Conservation (phyloP, 2,888 invertebrate species). For the Eristalis pertinax region DNA sequence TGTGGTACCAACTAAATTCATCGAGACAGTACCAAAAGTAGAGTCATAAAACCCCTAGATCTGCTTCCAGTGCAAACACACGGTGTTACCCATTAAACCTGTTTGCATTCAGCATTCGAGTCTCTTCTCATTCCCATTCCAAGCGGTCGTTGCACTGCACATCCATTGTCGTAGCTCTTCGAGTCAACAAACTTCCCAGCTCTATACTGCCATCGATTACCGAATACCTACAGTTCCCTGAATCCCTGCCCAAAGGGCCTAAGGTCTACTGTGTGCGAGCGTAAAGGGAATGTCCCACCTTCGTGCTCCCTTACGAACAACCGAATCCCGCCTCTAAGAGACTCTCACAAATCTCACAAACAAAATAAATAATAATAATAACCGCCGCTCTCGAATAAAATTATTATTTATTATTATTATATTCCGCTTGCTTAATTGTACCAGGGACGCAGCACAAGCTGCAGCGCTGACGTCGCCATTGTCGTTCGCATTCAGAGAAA, state of each 20-base stretch:
- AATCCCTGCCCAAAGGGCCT: not conserved
- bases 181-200: constrained; percentile 20
- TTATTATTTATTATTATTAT: constrained; percentile 82
- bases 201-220: not conserved
- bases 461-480: constrained; percentile 27
- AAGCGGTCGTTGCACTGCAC: constrained; percentile 26
- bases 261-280: not conserved
- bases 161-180: not conserved
- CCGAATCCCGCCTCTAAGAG: constrained; percentile 2
- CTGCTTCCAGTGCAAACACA: not conserved
- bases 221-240: not conserved
- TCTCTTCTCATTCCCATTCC: constrained; percentile 15
- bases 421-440: constrained; percentile 81
- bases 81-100: not conserved
- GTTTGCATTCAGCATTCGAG: constrained; percentile 39
- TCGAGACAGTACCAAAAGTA: not conserved
- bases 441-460: constrained; percentile 78
- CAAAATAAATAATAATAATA: constrained; percentile 67
- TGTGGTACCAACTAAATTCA: not conserved
- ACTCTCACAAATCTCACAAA: constrained; percentile 36
- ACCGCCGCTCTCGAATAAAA: constrained; percentile 78
- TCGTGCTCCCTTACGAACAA: constrained; percentile 12
- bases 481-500: constrained; percentile 16
- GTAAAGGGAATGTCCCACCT: constrained; percentile 31
- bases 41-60: constrained; percentile 2